Conservation (phyloP, 2,113 vertebrate species). For the Siniperca knerii region DNA sequence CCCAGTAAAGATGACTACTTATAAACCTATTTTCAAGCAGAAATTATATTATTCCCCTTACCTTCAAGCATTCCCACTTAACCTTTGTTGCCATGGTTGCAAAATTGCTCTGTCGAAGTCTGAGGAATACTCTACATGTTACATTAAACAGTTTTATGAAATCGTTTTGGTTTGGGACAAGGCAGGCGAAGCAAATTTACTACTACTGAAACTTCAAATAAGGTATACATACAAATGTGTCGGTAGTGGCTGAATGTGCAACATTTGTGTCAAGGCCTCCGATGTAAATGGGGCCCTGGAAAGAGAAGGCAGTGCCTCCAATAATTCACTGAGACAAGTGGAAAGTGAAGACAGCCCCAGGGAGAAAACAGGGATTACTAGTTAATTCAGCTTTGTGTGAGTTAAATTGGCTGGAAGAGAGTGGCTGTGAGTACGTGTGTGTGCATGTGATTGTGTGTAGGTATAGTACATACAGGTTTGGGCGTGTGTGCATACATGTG, state of each 20-base stretch:
- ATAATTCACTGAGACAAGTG: conserved; percentile 71
- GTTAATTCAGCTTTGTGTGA: conserved; percentile 69
- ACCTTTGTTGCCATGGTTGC: conserved; percentile 32
- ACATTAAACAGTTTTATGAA: background rate
- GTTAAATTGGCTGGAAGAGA: conserved; percentile 65
- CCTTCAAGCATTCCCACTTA: background rate
- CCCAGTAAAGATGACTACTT: background rate
- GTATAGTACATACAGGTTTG: background rate
- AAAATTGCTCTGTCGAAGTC: background rate
- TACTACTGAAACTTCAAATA: background rate
- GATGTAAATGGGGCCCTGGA: conserved; percentile 43
- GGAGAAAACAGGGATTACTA: conserved; percentile 64
- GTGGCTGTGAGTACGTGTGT: conserved; percentile 32
- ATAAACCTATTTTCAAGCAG: background rate
- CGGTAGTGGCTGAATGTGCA: background rate
- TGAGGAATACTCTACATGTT: background rate
- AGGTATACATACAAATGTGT: conserved; percentile 13
- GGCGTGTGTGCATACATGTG: background rate
- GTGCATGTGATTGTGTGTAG: background rate
- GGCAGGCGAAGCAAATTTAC: background rate
- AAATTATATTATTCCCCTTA: too few relatives aligned
- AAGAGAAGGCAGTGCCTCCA: conserved; percentile 35
- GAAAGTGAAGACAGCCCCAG: conserved; percentile 60
- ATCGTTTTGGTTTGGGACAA: conserved; percentile 1
- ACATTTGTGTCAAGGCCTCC: conserved; percentile 30